These are phyloP conservation scores for Melitaea athalia DNA, from an alignment of 2,888 invertebrate genomes.

Conservation along the genomic window DNA sequence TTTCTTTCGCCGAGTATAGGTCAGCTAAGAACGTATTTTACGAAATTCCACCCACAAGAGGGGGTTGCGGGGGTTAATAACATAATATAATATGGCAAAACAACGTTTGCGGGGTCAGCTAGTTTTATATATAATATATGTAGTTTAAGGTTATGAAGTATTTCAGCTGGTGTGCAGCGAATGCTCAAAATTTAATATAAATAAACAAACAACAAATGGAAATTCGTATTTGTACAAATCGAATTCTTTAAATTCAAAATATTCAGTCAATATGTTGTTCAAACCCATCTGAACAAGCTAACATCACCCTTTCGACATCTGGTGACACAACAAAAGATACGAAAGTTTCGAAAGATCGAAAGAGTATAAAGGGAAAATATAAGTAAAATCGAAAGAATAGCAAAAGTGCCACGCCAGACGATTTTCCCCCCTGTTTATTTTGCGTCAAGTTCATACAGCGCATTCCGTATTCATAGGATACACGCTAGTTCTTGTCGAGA, in stretches of 20 bases:
- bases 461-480: constrained; percentile 27
- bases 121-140: too few relatives aligned
- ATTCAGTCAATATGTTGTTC: neutral
- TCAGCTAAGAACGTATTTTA: too few relatives aligned
- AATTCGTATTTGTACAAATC: neutral
- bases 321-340: neutral
- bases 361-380: too few relatives aligned
- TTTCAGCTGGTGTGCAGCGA: too few relatives aligned
- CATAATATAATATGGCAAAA: too few relatives aligned
- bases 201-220: too few relatives aligned
- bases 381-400: neutral
- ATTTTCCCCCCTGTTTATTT: constrained; percentile 8
- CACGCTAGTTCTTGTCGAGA: constrained; percentile 12
- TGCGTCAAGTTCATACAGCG: constrained; percentile 5
- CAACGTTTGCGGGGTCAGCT: too few relatives aligned
- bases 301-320: neutral
- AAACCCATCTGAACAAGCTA: neutral
- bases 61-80: too few relatives aligned
- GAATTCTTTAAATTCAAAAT: neutral
- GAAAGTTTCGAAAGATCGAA: neutral
- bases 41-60: too few relatives aligned
- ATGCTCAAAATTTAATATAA: too few relatives aligned
- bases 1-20: too few relatives aligned
- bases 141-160: too few relatives aligned
- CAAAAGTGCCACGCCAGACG: constrained; percentile 4